Conservation (phyloP, 35 echinoderm and acorn worm genomes). For the Apostichopus japonicus region DNA sequence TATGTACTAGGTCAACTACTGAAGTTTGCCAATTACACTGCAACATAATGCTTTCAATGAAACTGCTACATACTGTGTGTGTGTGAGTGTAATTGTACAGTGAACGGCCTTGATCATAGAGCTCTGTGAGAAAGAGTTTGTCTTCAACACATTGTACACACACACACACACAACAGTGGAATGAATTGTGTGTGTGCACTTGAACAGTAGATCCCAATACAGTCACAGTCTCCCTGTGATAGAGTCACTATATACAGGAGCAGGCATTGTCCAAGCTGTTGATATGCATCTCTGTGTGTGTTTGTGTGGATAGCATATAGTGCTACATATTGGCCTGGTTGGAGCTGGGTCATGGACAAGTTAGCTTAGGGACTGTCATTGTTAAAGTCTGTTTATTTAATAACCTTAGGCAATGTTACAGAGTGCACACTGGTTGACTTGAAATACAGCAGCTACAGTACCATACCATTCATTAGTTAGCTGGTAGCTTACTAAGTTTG, state of each 20-base stretch:
- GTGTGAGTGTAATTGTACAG: neutral
- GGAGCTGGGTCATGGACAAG: slow-evolving; percentile 32
- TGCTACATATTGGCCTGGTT: slow-evolving; percentile 28
- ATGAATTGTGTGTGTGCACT: too few relatives aligned
- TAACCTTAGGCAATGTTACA: neutral
- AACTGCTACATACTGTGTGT: neutral
- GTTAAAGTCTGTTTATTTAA: neutral
- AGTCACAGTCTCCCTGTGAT: too few relatives aligned
- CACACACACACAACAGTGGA: neutral
- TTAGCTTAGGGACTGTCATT: neutral
- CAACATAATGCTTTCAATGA: too few relatives aligned
- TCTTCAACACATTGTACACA: neutral
- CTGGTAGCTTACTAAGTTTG: too few relatives aligned
- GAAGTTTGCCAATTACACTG: too few relatives aligned
- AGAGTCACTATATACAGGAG: too few relatives aligned
- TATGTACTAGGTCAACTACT: too few relatives aligned
- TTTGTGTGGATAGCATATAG: neutral
- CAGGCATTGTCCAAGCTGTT: neutral
- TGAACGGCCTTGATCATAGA: neutral
- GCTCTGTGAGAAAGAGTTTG: neutral
- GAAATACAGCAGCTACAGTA: too few relatives aligned
- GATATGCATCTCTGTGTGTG: neutral
- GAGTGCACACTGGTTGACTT: neutral
- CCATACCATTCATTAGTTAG: too few relatives aligned
- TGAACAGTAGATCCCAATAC: too few relatives aligned